Evolutionary conservation across 2,113 vertebrate genomes (phyloP).

Genomic region (Solenodon paradoxus): DNA sequence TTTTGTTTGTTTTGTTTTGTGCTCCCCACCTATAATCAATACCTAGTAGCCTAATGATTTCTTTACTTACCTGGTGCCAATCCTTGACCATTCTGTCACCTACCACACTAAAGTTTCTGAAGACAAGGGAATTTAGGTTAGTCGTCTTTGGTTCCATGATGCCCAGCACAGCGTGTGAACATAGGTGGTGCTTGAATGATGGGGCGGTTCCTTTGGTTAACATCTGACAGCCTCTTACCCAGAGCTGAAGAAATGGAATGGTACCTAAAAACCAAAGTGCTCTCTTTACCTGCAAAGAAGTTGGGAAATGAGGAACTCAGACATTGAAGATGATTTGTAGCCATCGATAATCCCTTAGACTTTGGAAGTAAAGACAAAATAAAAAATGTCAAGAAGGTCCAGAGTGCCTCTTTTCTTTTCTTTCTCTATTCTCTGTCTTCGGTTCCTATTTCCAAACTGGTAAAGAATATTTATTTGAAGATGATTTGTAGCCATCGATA

Average conservation of each 20-base stretch:
- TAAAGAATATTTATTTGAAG: constrained; percentile 18
- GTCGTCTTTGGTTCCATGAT: neutral
- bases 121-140: neutral
- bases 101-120: neutral
- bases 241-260: neutral
- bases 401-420: neutral
- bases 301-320: neutral
- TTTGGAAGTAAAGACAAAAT: neutral
- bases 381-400: neutral
- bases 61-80: neutral
- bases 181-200: neutral
- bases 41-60: neutral
- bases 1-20: too few species aligned
- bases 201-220: neutral
- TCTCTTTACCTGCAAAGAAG: neutral
- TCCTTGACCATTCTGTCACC: neutral
- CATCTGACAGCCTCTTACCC: neutral
- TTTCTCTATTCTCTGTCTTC: neutral
- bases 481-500: neutral
- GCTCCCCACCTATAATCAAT: neutral
- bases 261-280: neutral
- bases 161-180: neutral
- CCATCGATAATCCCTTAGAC: neutral
- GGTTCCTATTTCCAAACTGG: neutral
- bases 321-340: neutral